These are phyloP conservation scores for Aphidius colemani DNA, from an alignment of 2,888 invertebrate genomes.

Conservation along the genomic window DNA sequence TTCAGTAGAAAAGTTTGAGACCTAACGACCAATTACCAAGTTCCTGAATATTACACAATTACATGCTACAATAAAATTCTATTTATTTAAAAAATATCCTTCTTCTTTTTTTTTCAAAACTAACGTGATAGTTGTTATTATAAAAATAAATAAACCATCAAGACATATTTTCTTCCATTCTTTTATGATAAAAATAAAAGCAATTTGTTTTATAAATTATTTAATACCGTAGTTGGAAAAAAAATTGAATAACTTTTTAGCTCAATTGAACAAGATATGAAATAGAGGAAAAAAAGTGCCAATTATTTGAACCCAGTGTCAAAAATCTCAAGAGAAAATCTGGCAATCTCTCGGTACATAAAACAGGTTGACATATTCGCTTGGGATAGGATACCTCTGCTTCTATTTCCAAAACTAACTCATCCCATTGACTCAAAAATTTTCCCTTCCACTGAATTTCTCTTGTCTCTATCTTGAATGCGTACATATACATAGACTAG, in stretches of 20 bases:
- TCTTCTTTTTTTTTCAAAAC: neutral
- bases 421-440: too few relatives aligned
- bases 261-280: neutral
- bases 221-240: too few relatives aligned
- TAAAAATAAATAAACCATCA: too few relatives aligned
- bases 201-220: too few relatives aligned
- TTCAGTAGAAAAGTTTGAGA: conserved; percentile 19
- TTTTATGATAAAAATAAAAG: too few relatives aligned
- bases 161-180: too few relatives aligned
- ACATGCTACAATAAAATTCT: conserved; percentile 23
- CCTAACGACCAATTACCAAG: conserved; percentile 32
- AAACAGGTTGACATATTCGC: conserved; percentile 12
- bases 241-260: too few relatives aligned
- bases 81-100: neutral
- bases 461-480: neutral
- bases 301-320: conserved; percentile 9
- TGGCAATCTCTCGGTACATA: conserved; percentile 18
- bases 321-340: conserved; percentile 18
- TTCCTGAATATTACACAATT: conserved; percentile 34
- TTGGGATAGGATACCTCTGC: conserved; percentile 4
- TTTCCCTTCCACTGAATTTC: too few relatives aligned
- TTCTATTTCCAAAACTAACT: neutral
- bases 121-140: too few relatives aligned
- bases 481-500: neutral
- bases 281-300: neutral